Base-by-base conservation (phyloP, 2,113 vertebrate species). In the Acrocephalus arundinaceus region DNA sequence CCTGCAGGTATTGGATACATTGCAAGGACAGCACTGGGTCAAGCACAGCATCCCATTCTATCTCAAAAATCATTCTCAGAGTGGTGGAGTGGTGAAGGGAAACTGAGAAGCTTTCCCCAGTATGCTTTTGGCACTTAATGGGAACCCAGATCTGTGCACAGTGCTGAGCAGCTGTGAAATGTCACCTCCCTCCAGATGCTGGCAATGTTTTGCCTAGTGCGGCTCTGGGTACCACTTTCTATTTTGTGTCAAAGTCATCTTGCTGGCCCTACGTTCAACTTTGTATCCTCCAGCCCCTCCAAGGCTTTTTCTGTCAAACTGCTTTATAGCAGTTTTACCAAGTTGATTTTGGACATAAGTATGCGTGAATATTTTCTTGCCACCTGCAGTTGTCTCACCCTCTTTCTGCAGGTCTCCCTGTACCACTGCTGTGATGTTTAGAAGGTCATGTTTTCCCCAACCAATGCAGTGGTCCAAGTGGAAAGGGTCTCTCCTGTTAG, bases 21-120 rank as follows among this genome's bases (percentile, higher is more conserved):
- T 19, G 8, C 37, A 63, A 31, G 19, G 11, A 27, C 27, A 49
- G 31, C 6, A 7, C 17, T 0, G 1, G 17, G 3, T 49, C 27
- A 62, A 63, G 39, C 15, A 15, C 8, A 63, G 17, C 30, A 70
- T 31, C 21, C 30, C 30, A 35, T 43, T 71, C 49, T 57, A 63
- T 22, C 21, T 31, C 57, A 70, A 31, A 37, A 82, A 37, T 59
- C 3, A 2, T 37, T 27, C 33, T 46, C 19, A 13, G 11, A 7
- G 11, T 14, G 6, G 15, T 28, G 9, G 18, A 7, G 8, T 24
- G 33, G 10, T 39, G 41, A 31, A 65, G 11, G 6, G 23, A 14
- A 7, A 41, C 39, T 48, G 20, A 21, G 8, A 48, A n/a, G 4
- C 21, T 46, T 11, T 61, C 13, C 4, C 5, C 11, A 46, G 1